Conservation (phyloP, 2,113 vertebrate species). For the Galemys pyrenaicus region DNA sequence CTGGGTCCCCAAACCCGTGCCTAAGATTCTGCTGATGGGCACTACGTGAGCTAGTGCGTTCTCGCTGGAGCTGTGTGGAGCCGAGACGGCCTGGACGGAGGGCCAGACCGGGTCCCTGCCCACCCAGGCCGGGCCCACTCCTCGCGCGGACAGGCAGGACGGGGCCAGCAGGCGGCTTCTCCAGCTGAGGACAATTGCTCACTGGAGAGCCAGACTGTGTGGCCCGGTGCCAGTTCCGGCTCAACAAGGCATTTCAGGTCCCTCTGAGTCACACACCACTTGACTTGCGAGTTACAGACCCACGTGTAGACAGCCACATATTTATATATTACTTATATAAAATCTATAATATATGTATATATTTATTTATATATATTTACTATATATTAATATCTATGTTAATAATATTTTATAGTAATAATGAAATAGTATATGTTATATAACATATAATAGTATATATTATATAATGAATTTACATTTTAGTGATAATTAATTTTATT, state of each 20-base stretch:
- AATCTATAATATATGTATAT: too few species aligned
- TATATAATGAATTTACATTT: too few species aligned
- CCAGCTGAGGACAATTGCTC: not conserved
- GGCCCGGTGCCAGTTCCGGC: not conserved
- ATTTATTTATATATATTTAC: too few species aligned
- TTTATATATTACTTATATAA: too few species aligned
- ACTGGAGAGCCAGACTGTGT: not conserved
- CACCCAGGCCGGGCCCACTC: not conserved
- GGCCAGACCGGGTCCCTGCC: too few species aligned
- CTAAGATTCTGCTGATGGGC: not conserved
- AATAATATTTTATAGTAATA: too few species aligned
- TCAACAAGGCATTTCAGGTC: not conserved
- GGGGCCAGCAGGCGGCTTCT: not conserved
- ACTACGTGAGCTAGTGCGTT: rapidly evolving
- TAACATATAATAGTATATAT: too few species aligned
- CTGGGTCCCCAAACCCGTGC: not conserved
- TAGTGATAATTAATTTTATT: too few species aligned
- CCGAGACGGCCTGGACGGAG: not conserved
- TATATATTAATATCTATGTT: too few species aligned
- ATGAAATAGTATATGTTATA: too few species aligned
- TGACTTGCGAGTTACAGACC: not conserved
- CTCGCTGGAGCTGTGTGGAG: not conserved
- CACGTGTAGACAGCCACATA: rapidly evolving
- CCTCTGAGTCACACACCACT: not conserved
- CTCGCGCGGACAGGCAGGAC: not conserved